Conservation (phyloP, 2,888 invertebrate species). For the Nebria brevicollis region DNA sequence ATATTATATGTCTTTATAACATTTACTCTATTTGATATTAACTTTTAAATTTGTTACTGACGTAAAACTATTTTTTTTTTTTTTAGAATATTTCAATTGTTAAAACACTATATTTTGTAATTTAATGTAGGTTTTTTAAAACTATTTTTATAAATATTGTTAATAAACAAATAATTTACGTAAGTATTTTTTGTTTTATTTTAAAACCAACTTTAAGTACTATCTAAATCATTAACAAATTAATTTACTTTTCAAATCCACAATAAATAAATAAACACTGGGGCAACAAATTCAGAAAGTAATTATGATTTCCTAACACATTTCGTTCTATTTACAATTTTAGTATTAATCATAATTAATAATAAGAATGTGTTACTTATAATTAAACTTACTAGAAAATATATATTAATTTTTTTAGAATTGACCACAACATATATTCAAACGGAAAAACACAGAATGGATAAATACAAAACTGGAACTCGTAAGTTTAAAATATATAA, state of each 20-base stretch:
- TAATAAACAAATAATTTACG: background rate
- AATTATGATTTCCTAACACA: too few species aligned
- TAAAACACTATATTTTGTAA: background rate
- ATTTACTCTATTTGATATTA: conserved; percentile 38
- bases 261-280: background rate
- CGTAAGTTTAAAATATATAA: background rate
- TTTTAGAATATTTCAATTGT: background rate
- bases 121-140: background rate
- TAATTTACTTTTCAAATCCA: background rate
- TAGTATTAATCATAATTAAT: too few species aligned
- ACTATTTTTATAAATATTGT: background rate
- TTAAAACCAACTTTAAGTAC: background rate
- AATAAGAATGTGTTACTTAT: too few species aligned
- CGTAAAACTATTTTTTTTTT: background rate
- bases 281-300: too few species aligned
- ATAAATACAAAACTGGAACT: too few species aligned
- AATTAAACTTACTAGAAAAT: background rate
- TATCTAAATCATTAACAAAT: background rate
- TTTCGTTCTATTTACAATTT: too few species aligned
- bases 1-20: conserved; percentile 44
- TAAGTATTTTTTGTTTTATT: background rate
- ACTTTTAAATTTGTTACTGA: background rate
- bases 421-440: background rate
- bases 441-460: background rate
- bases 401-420: background rate